phyloP scores from a whole-genome alignment of 2,797 vertebrate genomes.

The Oophaga sylvatica region DNA sequence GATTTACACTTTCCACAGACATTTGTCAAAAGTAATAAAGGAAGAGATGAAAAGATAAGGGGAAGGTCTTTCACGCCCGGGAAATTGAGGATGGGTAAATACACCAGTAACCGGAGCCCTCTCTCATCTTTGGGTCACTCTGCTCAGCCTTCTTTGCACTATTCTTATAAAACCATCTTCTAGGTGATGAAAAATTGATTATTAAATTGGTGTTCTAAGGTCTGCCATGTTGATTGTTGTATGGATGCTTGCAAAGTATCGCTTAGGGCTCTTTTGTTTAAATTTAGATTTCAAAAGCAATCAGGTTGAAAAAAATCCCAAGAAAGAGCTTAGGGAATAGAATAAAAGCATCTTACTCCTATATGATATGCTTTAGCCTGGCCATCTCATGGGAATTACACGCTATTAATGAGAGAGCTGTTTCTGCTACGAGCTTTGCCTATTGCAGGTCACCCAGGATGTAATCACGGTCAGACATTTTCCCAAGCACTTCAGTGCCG shows the following conservation, averaged over 20 bases:
- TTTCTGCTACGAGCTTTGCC: constrained; percentile 53
- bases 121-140: not conserved
- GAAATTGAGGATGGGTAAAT: not conserved
- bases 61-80: not conserved
- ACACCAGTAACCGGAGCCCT: not conserved
- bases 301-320: constrained; percentile 35
- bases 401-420: constrained; percentile 61
- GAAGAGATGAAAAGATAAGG: not conserved
- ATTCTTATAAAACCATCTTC: not conserved
- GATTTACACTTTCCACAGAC: not conserved
- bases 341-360: constrained; percentile 54
- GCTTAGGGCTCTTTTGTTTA: constrained; percentile 55
- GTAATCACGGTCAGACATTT: constrained; percentile 60
- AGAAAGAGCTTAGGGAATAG: constrained; percentile 32
- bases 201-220: constrained; percentile 28
- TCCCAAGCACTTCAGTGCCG: constrained; percentile 56
- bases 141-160: not conserved
- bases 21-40: not conserved
- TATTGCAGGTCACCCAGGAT: constrained; percentile 60
- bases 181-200: constrained; percentile 12
- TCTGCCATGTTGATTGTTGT: constrained; percentile 34
- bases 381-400: constrained; percentile 57
- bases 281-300: constrained; percentile 56
- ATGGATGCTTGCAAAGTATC: constrained; percentile 15
- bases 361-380: constrained; percentile 56